Base-by-base conservation (phyloP, 1,140 invertebrate genomes). In the Samia ricini region DNA sequence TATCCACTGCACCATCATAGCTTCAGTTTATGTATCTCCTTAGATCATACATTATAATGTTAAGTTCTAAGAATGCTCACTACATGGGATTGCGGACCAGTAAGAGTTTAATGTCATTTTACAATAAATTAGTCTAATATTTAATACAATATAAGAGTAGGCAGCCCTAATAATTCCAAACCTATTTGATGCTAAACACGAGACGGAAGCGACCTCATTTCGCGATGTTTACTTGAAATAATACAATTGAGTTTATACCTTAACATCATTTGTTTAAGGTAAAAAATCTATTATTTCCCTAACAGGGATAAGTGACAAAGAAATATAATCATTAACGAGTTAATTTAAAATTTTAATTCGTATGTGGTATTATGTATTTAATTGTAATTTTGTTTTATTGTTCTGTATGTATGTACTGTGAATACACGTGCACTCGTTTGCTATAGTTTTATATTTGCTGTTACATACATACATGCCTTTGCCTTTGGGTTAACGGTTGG, bases 341-440 rank as follows among this genome's bases (percentile, higher is more conserved):
- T 12, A 42, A 42, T 42, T 42, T 42, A 42, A 42, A 42, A 42
- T 42, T 42, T 42, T 42, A 42, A 42, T 42, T 42, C 33, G 33
- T 15, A 10, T 42, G 33, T 3, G n/a, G n/a, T 42, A 42, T 42
- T 26, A 26, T n/a, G 8, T 26, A 26, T 8, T 1, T 12, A 42
- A 15, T 42, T 15, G 33, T 42, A 42, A 42, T 42, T 42, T 42
- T 42, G 33, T 42, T n/a, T n/a, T n/a, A n/a, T n/a, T n/a, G n/a
- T n/a, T n/a, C n/a, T n/a, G n/a, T n/a, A n/a, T n/a, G n/a, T n/a
- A n/a, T n/a, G n/a, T n/a, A n/a, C n/a, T n/a, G n/a, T n/a, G n/a
- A 15, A 42, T 42, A 42, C 33, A 42, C 33, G 33, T 42, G 33
- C n/a, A 42, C 33, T 15, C n/a, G 33, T 15, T 15, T 42, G n/a